Conservation (phyloP, 2,888 invertebrate species). For the Sphaerophoria rueppellii region DNA sequence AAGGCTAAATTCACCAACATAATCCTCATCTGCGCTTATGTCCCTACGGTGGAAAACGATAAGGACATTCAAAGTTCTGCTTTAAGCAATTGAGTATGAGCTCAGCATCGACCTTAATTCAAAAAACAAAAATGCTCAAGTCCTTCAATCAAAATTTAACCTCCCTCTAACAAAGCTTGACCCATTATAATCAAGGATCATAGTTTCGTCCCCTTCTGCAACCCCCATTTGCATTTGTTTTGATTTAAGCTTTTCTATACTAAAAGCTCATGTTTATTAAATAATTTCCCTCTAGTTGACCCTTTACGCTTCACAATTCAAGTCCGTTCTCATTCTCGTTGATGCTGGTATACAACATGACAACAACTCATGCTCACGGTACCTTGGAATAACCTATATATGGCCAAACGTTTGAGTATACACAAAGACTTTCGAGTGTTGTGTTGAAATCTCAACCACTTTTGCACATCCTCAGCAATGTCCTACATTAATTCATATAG, state of each 20-base stretch:
- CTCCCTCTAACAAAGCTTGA: slow-evolving; percentile 21
- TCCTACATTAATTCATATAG: slow-evolving; percentile 60
- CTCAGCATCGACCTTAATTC: too few species aligned
- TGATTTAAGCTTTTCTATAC: not conserved
- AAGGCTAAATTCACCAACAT: too few species aligned
- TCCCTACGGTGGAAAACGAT: too few species aligned
- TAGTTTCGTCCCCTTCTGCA: not conserved
- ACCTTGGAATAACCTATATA: not conserved
- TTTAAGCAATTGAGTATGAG: too few species aligned
- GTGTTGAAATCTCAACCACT: slow-evolving; percentile 24
- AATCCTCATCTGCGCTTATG: too few species aligned
- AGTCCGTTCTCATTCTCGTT: not conserved
- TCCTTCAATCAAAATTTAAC: too few species aligned
- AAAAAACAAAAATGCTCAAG: too few species aligned
- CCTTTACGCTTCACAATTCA: slow-evolving; percentile 35
- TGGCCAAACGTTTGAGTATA: not conserved
- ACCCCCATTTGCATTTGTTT: not conserved
- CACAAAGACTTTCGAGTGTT: slow-evolving; percentile 13
- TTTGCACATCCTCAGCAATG: slow-evolving; percentile 34
- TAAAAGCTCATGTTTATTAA: slow-evolving; percentile 46
- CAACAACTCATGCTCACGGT: not conserved
- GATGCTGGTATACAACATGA: too few species aligned
- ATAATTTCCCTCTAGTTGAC: slow-evolving; percentile 26
- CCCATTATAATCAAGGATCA: slow-evolving; percentile 24
- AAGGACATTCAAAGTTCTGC: too few species aligned